Conservation (phyloP, 2,888 invertebrate species). For the Athalia rosae region DNA sequence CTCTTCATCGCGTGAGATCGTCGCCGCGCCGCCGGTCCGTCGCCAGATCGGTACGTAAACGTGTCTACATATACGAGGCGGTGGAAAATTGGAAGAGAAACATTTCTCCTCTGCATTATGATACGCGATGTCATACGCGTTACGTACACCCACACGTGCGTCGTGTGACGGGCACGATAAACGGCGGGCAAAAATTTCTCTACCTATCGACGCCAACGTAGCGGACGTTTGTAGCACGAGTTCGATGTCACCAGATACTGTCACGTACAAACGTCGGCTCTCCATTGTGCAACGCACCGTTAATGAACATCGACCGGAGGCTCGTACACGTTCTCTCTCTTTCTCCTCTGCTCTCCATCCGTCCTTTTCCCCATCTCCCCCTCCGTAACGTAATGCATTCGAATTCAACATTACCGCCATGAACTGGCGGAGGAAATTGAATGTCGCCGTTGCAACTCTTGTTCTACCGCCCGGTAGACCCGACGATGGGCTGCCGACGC, state of each 20-base stretch:
- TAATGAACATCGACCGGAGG: conserved; percentile 36
- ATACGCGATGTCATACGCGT: background rate
- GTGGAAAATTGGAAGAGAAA: too few species aligned
- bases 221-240: conserved; percentile 47
- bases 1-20: too few species aligned
- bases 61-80: too few species aligned
- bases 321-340: background rate
- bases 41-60: too few species aligned
- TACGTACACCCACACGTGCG: background rate
- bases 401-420: background rate
- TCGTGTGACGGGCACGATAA: background rate
- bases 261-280: conserved; percentile 66
- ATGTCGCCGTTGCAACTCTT: conserved; percentile 32
- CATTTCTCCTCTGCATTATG: background rate
- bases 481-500: background rate
- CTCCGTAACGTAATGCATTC: background rate
- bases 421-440: conserved; percentile 40
- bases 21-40: too few species aligned
- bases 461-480: background rate
- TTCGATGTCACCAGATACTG: conserved; percentile 66
- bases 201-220: conserved; percentile 10
- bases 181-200: conserved; percentile 9
- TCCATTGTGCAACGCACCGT: conserved; percentile 46
- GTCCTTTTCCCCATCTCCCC: background rate
- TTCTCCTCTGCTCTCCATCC: background rate